Base-by-base conservation (phyloP, 2,113 vertebrate genomes). In the Pomatostomus ruficeps region DNA sequence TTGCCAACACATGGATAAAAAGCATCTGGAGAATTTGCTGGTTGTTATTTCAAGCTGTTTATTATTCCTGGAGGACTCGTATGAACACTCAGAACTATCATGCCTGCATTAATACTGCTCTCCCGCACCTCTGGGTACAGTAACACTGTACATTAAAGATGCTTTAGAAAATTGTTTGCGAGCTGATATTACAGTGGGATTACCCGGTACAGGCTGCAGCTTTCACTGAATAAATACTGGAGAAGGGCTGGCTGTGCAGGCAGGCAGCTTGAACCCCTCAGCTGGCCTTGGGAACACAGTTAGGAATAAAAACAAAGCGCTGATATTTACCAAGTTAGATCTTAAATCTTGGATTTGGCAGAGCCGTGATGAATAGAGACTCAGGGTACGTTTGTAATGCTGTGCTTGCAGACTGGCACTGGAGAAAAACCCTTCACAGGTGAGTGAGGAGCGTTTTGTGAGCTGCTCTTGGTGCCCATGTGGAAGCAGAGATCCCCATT, bases 1-100 rank as follows among this genome's bases (percentile, higher is more conserved):
- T 77, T 91, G 94, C 94, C 68, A 19, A 71, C 78, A 86, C 68
- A 26, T 0, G 14, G 90, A 71, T 82, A 91, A 97, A 90, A 92
- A 78, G 88, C 88, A 67, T 33, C 95, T 91, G 89, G 95, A 95
- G 96, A 94, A 61, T 93, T 77, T 46, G 68, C 2, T 77, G 36
- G 94, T 57, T 85, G 81, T 94, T 95, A 86, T 94, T 95, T 93
- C 95, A 97, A 94, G 96, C 97, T 96, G 94, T 92, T 95, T 93
- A 88, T 90, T 83, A 90, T 88, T 96, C 97, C 96, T 88, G 14
- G 16, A 96, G 96, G 97, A 94, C 75, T 74, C 77, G 1, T 67
- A 21, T 2, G 77, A 84, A 65, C 70, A 35, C 91, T 88, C 54
- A 74, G 86, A 92, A 76, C 90, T 28, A 91, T 93, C 77, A 54